Base-by-base conservation (phyloP, 2,888 invertebrate species). In the Bugula neritina region DNA sequence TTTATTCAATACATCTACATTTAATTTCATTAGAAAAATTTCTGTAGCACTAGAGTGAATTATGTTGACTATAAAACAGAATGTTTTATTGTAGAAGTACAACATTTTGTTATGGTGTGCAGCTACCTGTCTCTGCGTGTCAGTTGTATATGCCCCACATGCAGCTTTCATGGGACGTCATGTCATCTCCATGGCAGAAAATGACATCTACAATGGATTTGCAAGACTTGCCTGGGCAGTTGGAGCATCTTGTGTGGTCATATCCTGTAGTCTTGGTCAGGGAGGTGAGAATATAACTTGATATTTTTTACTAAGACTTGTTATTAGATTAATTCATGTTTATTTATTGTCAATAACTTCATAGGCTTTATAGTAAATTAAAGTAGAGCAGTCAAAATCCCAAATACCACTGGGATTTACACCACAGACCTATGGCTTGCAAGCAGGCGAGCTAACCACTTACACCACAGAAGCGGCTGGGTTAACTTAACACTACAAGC, bases 271-370 rank as follows among this genome's bases (percentile, higher is more conserved):
- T 23, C 13, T 54, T 5, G 70, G 70, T 27, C 31, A 70, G 10
- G 70, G 52, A 43, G 70, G 70, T 70, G 23, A 43, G 70, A 31
- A 3, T 55, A 43, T n/a, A n/a, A n/a, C n/a, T n/a, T n/a, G n/a
- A n/a, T n/a, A n/a, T n/a, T n/a, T n/a, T n/a, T n/a, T n/a, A n/a
- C n/a, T n/a, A n/a, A n/a, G n/a, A n/a, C n/a, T n/a, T n/a, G n/a
- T n/a, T n/a, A n/a, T n/a, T n/a, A n/a, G n/a, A n/a, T n/a, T n/a
- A n/a, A n/a, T n/a, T n/a, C n/a, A n/a, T n/a, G n/a, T n/a, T n/a
- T n/a, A n/a, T n/a, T n/a, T n/a, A n/a, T n/a, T n/a, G n/a, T n/a
- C n/a, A n/a, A n/a, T n/a, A n/a, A n/a, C n/a, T n/a, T n/a, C n/a
- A n/a, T n/a, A n/a, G n/a, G n/a, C n/a, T n/a, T n/a, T n/a, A n/a